Base-by-base conservation (phyloP, 2,888 invertebrate genomes). In the Lasioglossum marginatum region DNA sequence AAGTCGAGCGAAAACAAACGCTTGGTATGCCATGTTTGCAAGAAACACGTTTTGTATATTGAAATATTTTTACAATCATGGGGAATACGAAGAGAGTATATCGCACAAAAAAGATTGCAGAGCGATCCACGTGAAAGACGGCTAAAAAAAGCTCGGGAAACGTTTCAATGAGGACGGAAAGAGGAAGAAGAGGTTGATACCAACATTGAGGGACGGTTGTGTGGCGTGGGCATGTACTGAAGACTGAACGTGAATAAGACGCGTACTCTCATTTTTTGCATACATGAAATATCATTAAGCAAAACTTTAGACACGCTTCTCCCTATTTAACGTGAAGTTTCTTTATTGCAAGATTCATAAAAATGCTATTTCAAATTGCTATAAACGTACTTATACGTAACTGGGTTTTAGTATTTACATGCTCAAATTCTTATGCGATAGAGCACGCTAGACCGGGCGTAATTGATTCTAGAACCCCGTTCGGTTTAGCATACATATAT, bases 101-200 rank as follows among this genome's bases (percentile, higher is more conserved):
- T 63, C 3, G 31, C 31, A 19, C 3, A 31, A 34, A 63, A 31
- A 63, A 63, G 63, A 63, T 63, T 63, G 63, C 63, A 31, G 63
- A 19, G 31, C 63, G 31, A 31, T 31, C 19, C 63, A 8, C 3
- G 8, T 63, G 31, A 63, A 63, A 31, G 63, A 34, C 63, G 19
- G 63, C 31, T 63, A 31, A 31, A 63, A 31, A 63, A 31, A 63
- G n/a, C 63, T 63, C 19, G 19, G 63, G 31, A 31, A 63, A 31
- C 63, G 63, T 63, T 63, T 31, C 63, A 63, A 63, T 63, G 63
- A 34, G 31, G 16, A 31, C 63, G 63, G 63, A 63, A 63, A 34
- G 19, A 63, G 63, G 63, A 31, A 19, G 27, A 63, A 63, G 63
- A 63, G 63, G 31, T 34, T 63, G 63, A 63, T 63, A 63, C 19